Evolutionary conservation across 2,113 vertebrate species (phyloP), one percentile per base, ranked within the genome.

Genomic region (Nycticryphes semicollaris): DNA sequence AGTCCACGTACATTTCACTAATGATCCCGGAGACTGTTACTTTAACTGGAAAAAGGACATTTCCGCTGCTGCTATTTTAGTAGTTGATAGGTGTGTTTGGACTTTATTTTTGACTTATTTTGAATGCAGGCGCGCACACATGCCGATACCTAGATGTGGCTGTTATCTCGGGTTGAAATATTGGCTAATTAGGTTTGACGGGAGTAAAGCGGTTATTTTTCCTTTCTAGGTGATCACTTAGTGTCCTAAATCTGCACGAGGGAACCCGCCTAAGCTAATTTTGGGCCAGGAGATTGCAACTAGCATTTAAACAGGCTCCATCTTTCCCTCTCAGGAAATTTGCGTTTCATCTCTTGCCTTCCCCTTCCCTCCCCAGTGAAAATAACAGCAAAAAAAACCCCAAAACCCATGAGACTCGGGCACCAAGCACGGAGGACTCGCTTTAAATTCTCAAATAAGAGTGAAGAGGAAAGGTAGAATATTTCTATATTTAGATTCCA

Each of bases 151-250:
- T 87, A 77, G 73, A 86, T 57, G 87, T 57, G 90, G 86, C 68
- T 88, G 41, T 95, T 86, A 87, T 33, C 73, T 53, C 1, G 0
- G 53, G 54, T 63, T 95, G 91, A 96, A 96, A 87, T 95, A 89
- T 25, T 54, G 73, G 45, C 45, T 93, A 89, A 93, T 94, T 89
- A 72, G 9, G 10, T 93, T 87, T 93, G 94, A 85, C 15, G 23
- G 72, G 48, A 80, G 75, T 73, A 35, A 83, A 95, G 78, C 88
- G 92, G 87, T 94, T 88, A 64, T 95, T 95, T 94, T 95, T 91
- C 82, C 80, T 93, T 79, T 87, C 70, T 87, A 80, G 82, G 92
- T 83, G 95, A 83, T 93, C 70, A 21, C 54, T 85, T 85, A 79
- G 67, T 76, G 82, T 91, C 92, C 84, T 93, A 77, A 90, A 88